Evolutionary conservation across 2,888 invertebrate species (phyloP).

Genomic region (Rutpela maculata): DNA sequence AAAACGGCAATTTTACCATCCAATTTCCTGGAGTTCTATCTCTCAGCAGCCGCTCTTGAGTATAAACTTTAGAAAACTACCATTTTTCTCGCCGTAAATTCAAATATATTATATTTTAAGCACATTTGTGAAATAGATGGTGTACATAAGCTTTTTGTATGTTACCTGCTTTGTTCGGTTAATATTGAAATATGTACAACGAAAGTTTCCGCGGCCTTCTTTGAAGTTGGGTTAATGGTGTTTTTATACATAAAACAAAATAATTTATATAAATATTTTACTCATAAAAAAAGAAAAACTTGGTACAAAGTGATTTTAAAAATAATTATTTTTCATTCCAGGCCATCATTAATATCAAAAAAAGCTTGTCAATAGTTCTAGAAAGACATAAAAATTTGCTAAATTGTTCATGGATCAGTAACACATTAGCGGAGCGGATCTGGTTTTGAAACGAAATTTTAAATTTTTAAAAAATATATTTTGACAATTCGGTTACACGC

Average conservation of each 20-base stretch:
- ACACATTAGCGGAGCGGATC: too few species aligned
- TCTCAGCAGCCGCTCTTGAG: constrained; percentile 25
- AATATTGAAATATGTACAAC: constrained; percentile 10
- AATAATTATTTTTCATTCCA: too few species aligned
- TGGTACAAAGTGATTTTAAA: too few species aligned
- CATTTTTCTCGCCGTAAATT: constrained; percentile 38
- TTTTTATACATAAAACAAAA: background rate
- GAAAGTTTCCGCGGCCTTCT: background rate
- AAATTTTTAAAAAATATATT: too few species aligned
- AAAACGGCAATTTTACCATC: constrained; percentile 38
- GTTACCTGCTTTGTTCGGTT: constrained; percentile 6
- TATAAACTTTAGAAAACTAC: constrained; percentile 41
- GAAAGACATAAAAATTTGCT: too few species aligned
- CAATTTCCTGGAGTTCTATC: constrained; percentile 34
- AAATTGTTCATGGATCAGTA: too few species aligned
- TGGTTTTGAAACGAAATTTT: too few species aligned
- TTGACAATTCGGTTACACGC: too few species aligned
- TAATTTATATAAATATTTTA: too few species aligned
- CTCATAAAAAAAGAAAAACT: too few species aligned
- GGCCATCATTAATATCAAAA: too few species aligned
- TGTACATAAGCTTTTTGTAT: constrained; percentile 14
- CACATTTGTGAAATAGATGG: constrained; percentile 32
- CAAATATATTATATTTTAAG: constrained; percentile 32
- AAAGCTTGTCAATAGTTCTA: too few species aligned
- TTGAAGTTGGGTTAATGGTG: background rate